Percentiles rank a stretch among this genome's conserved stretches.
phyloP scores from a whole-genome alignment of 2,797 vertebrate genomes.

The Artibeus lituratus region DNA sequence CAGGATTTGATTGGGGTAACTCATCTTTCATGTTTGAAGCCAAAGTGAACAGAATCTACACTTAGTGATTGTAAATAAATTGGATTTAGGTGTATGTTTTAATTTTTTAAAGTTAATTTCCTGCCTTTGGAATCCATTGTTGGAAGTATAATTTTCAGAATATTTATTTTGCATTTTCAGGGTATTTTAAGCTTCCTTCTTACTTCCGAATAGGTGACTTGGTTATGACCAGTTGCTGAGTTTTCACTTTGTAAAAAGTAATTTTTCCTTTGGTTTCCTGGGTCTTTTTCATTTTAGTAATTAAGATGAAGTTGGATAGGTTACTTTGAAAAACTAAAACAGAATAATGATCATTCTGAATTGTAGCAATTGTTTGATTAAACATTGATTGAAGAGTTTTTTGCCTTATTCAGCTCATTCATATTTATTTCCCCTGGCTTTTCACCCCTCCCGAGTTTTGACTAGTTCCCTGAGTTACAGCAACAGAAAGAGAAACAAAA shows the following conservation, averaged over 20 bases:
- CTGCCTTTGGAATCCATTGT: background rate
- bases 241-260: background rate
- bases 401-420: background rate
- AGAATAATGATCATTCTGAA: background rate
- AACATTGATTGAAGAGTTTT: background rate
- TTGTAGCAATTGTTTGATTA: background rate
- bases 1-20: background rate
- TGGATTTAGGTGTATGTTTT: background rate
- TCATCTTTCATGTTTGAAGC: background rate
- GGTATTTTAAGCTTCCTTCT: background rate
- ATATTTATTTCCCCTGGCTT: background rate
- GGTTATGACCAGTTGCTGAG: background rate
- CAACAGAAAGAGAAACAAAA: background rate
- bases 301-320: background rate
- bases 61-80: background rate
- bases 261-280: background rate
- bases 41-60: background rate
- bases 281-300: background rate
- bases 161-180: background rate
- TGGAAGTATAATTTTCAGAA: background rate
- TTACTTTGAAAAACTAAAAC: slow-evolving; percentile 17
- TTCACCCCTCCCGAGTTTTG: background rate
- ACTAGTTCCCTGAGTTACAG: background rate
- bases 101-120: background rate
- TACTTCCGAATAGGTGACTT: background rate